Evolutionary conservation across 2,113 vertebrate species (phyloP), one percentile per base, ranked within the genome.

Genomic region (Panurus biarmicus): DNA sequence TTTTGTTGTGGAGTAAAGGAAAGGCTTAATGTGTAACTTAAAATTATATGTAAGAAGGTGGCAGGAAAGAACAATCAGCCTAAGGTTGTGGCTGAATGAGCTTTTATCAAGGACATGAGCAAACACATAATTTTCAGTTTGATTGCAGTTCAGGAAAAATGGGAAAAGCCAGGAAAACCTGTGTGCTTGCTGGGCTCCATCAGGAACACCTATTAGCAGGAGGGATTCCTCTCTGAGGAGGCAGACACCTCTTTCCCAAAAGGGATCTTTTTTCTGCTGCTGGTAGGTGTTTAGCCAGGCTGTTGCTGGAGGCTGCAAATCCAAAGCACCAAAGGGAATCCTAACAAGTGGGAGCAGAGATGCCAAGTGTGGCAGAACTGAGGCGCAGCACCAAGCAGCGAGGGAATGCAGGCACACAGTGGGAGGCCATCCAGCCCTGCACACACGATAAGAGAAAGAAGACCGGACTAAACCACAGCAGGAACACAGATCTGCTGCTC

Each of bases 351-450:
- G 6, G 28, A 93, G 50, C 22, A 47, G 40, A 69, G 72, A 5
- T 0, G 1, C 38, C 6, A 38, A 29, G 14, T 3, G 9, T 19
- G 75, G 50, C 25, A 6, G 69, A 45, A 5, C 40, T 56, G 24
- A 9, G 1, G 14, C 0, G 0, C 33, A 28, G 64, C 35, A 2
- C 28, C 11, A 54, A 48, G 64, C 22, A 13, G 50, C 4, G 3
- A 35, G 75, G 60, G 65, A 54, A 8, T 24, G n/a, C 31, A n/a
- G 38, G 11, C 73, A 33, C n/a, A 2, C 16, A n/a, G 75, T 2
- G 1, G 22, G 78, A n/a, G 12, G 2, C 31, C 48, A 26, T 26
- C 54, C 47, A 29, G 51, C 44, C 48, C 71, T 53, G 1, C 9
- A 5, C 24, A 7, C 0, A 0, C 13, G 11, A 1, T 5, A 22